Conservation (phyloP, 2,797 vertebrate species). For the Enteromius mattozi region DNA sequence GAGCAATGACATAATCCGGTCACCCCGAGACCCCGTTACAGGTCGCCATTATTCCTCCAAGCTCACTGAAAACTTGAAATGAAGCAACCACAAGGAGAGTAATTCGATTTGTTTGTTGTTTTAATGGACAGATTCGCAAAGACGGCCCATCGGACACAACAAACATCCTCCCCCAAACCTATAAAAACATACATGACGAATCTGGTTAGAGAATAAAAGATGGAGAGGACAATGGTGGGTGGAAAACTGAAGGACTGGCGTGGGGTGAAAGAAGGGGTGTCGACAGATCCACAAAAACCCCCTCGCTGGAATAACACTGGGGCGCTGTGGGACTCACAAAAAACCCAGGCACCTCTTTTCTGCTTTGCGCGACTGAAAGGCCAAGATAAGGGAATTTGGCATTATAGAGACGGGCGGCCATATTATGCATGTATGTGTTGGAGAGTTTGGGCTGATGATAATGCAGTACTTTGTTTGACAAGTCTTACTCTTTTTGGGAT, state of each 20-base stretch:
- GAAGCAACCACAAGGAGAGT: constrained; percentile 62
- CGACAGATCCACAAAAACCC: constrained; percentile 79
- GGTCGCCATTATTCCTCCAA: constrained; percentile 71
- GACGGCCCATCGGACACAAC: constrained; percentile 44
- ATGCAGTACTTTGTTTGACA: constrained; percentile 84
- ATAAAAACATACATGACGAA: constrained; percentile 69
- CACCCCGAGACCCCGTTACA: constrained; percentile 62
- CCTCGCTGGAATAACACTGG: constrained; percentile 79
- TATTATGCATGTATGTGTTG: constrained; percentile 80
- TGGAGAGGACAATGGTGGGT: constrained; percentile 73
- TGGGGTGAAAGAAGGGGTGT: constrained; percentile 70
- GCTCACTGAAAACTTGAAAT: constrained; percentile 55
- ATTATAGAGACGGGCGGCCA: constrained; percentile 72
- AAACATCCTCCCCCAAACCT: constrained; percentile 55
- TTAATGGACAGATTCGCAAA: constrained; percentile 64
- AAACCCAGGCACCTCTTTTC: constrained; percentile 77
- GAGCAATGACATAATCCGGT: constrained; percentile 67
- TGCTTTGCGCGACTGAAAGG: constrained; percentile 76
- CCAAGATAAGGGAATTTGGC: constrained; percentile 84
- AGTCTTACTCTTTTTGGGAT: constrained; percentile 78
- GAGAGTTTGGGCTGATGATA: constrained; percentile 74
- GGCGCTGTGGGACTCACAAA: constrained; percentile 77
- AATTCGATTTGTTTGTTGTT: constrained; percentile 77
- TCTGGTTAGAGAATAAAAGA: constrained; percentile 83
- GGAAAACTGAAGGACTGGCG: constrained; percentile 53